Evolutionary conservation across 2,113 vertebrate species (phyloP).

Genomic region (Saccopteryx bilineata): DNA sequence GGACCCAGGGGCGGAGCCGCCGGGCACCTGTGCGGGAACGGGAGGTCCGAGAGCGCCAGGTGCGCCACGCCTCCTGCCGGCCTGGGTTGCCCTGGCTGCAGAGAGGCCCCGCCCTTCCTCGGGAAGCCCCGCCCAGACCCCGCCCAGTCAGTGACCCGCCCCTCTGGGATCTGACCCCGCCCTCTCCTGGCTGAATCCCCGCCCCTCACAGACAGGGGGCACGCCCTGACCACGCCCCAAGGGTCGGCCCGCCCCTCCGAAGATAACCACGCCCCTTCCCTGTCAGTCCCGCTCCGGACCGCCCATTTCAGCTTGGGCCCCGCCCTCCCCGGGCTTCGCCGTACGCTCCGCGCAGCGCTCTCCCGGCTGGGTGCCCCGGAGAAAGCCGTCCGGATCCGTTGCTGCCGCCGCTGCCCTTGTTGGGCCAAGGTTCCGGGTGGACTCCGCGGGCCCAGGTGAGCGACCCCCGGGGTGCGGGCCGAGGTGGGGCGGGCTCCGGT

Average conservation of each 20-base stretch:
- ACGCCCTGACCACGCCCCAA: not conserved
- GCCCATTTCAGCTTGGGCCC: not conserved
- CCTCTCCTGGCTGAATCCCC: too few species aligned
- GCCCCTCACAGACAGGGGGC: not conserved
- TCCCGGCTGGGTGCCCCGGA: not conserved
- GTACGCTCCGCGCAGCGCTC: too few species aligned
- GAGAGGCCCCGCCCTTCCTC: not conserved
- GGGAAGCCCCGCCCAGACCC: rapidly evolving
- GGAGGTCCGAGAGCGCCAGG: rapidly evolving
- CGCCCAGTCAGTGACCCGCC: rapidly evolving
- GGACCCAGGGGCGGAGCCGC: rapidly evolving
- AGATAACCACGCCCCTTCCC: not conserved
- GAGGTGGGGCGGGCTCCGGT: not conserved
- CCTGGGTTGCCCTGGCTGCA: not conserved
- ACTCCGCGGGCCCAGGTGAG: not conserved
- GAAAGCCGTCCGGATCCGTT: not conserved
- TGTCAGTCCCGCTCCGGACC: not conserved
- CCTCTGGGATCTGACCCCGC: not conserved
- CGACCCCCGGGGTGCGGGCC: not conserved
- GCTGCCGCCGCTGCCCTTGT: not conserved
- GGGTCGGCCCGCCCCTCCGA: rapidly evolving
- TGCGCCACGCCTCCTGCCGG: not conserved
- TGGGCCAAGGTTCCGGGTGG: constrained; percentile 3
- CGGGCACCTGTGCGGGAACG: rapidly evolving
- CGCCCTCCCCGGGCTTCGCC: not conserved